Conservation (phyloP, 1,140 invertebrate species). For the Meteorus sp. region DNA sequence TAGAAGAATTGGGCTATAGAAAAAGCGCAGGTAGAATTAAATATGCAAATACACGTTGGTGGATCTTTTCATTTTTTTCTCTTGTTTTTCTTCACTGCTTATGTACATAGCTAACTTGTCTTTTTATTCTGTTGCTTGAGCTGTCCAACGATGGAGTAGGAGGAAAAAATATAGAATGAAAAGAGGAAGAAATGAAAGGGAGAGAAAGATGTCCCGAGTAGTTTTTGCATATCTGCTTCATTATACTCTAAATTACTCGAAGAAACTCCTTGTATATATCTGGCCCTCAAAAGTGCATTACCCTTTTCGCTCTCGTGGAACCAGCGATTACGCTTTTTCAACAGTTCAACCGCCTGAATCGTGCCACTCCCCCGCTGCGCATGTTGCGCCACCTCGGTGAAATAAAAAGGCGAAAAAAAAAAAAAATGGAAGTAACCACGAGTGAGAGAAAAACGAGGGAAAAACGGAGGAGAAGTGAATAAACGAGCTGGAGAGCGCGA, state of each 20-base stretch:
- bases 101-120: no score
- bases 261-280: conserved; percentile 35
- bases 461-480: no score
- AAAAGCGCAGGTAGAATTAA: conserved; percentile 38
- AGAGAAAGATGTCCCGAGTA: conserved; percentile 33
- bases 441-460: background rate
- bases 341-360: conserved; percentile 6
- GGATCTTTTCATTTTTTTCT: conserved; percentile 36
- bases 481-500: background rate
- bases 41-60: conserved; percentile 46
- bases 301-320: conserved; percentile 31
- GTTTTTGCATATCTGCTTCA: conserved; percentile 47
- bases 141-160: background rate
- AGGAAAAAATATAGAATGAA: background rate
- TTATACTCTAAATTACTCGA: conserved; percentile 38
- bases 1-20: conserved; percentile 37
- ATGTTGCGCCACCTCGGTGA: conserved; percentile 2
- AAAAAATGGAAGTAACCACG: background rate
- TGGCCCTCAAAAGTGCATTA: conserved; percentile 26
- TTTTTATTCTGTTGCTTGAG: conserved; percentile 18
- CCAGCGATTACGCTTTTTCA: conserved; percentile 31
- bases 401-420: conserved; percentile 7
- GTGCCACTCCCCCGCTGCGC: conserved; percentile 9
- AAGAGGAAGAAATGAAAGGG: conserved; percentile 13
- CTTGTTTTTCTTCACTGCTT: conserved; percentile 20